Conservation (phyloP, 53 echinoderm and acorn worm genomes). For the Henricia sp. region DNA sequence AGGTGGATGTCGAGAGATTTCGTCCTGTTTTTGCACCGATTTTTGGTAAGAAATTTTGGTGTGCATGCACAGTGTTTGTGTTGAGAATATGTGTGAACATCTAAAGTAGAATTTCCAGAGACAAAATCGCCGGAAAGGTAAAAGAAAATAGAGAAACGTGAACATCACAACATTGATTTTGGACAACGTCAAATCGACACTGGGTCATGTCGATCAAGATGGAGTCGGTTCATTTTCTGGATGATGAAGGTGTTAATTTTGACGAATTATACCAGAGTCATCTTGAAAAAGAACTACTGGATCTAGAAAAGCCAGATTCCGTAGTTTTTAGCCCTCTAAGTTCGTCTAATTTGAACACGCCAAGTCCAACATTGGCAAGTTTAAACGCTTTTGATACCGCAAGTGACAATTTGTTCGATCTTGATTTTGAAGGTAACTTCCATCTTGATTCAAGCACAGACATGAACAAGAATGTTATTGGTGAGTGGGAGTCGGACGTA, state of each 20-base stretch:
- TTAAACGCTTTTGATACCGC: conserved; percentile 3
- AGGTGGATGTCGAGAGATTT: neutral
- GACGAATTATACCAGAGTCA: conserved; percentile 3
- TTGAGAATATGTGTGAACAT: neutral
- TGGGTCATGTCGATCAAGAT: neutral
- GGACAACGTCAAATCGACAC: neutral
- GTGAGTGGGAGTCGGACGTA: neutral
- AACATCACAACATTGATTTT: too few relatives aligned
- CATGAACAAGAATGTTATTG: neutral
- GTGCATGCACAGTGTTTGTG: conserved; percentile 35
- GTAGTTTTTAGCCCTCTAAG: neutral
- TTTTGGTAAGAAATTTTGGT: conserved; percentile 39
- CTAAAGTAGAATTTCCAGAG: neutral
- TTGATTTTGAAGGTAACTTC: conserved; percentile 36
- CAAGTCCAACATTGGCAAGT: neutral
- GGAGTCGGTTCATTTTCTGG: neutral
- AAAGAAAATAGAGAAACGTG: too few relatives aligned
- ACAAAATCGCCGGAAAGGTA: too few relatives aligned
- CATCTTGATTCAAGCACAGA: neutral
- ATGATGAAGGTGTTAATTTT: neutral
- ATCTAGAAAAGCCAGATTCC: neutral
- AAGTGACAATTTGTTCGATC: conserved; percentile 12
- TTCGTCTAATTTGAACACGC: neutral
- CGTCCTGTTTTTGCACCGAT: neutral
- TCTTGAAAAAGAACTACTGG: neutral